Conservation (phyloP, 2,888 invertebrate genomes). For the Leptopilina syphax region DNA sequence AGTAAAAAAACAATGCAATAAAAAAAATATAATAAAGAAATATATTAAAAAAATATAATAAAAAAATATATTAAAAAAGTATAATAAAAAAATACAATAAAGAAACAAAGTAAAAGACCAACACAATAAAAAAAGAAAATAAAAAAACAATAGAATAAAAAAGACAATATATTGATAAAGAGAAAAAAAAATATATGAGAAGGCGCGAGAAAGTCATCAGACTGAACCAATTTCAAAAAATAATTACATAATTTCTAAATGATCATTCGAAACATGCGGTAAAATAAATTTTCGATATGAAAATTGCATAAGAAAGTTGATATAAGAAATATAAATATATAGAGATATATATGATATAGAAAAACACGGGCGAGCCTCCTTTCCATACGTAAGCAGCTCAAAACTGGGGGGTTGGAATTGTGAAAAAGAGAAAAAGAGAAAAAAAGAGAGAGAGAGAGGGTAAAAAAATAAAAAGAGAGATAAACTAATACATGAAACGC, state of each 20-base stretch:
- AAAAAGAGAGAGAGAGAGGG: no score
- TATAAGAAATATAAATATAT: conserved; percentile 10
- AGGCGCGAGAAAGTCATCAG: conserved; percentile 5
- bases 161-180: no score
- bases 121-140: no score
- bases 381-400: conserved; percentile 19
- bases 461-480: no score
- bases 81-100: no score
- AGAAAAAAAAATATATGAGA: not conserved
- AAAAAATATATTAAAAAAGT: no score
- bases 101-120: no score
- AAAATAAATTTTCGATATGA: not conserved
- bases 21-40: no score
- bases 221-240: not conserved
- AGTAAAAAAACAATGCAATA: no score
- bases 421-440: not conserved
- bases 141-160: no score
- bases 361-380: conserved; percentile 5
- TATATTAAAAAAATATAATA: no score
- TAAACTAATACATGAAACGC: not conserved
- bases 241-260: not conserved
- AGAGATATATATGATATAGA: not conserved
- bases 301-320: conserved; percentile 31
- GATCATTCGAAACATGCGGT: conserved; percentile 10
- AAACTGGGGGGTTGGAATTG: conserved; percentile 14